These are phyloP conservation scores for Recurvirostra avosetta DNA, from an alignment of 2,113 vertebrate species.

Conservation along the genomic window DNA sequence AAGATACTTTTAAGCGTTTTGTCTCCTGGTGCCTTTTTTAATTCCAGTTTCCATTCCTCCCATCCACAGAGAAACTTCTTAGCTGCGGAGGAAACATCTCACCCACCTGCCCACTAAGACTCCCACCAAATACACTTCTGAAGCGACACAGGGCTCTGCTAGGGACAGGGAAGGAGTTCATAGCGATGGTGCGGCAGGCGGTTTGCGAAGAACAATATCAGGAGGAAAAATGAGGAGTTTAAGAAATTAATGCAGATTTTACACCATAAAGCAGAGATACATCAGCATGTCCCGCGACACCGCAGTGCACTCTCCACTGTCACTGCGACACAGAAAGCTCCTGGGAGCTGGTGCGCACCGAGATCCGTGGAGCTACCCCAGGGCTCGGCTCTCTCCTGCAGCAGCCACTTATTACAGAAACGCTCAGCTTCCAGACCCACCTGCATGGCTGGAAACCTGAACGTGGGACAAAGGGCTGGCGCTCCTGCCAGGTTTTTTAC, in stretches of 20 bases:
- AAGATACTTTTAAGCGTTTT: not conserved
- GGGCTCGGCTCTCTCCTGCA: not conserved
- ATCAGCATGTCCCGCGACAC: not conserved
- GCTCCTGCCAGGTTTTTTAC: not conserved
- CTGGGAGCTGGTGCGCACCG: not conserved
- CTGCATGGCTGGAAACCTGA: not conserved
- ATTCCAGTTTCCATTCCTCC: not conserved
- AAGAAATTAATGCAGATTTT: not conserved
- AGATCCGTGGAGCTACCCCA: not conserved
- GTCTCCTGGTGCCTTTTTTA: not conserved
- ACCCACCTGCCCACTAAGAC: not conserved
- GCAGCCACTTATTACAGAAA: not conserved
- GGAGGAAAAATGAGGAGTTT: not conserved
- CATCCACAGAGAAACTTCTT: not conserved
- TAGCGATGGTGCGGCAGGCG: not conserved
- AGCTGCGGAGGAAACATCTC: not conserved
- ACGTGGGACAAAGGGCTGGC: not conserved
- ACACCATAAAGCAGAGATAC: not conserved
- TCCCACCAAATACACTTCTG: too few species aligned
- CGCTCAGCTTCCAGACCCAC: not conserved
- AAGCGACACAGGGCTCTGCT: fast-evolving
- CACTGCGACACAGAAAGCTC: not conserved
- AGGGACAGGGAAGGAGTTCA: not conserved
- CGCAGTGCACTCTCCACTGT: not conserved
- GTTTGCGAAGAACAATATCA: not conserved